Evolutionary conservation across 1,140 invertebrate genomes (phyloP).

Genomic region (Neotoxoptera formosana): DNA sequence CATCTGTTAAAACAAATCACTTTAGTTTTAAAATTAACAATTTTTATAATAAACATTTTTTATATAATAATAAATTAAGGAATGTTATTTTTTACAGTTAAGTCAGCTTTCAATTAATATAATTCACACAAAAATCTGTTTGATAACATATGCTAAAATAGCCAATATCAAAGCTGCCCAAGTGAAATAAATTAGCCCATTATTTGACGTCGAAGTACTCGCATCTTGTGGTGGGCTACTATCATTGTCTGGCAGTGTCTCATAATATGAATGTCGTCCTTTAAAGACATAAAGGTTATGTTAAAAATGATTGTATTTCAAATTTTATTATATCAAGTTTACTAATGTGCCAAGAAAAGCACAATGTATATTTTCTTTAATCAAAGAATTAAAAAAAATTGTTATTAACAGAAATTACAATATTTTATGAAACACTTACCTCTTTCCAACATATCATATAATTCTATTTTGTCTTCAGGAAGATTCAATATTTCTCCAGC

Average conservation of each 20-base stretch:
- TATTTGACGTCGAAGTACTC: not conserved
- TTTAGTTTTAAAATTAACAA: not conserved
- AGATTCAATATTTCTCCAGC: constrained; percentile 48
- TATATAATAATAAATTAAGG: constrained; percentile 19
- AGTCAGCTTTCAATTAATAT: not conserved
- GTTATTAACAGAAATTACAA: not conserved
- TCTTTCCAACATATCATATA: constrained; percentile 41
- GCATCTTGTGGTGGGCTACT: not conserved
- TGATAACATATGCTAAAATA: not conserved
- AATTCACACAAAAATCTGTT: constrained; percentile 6
- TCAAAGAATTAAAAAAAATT: not conserved
- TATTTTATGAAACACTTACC: not conserved
- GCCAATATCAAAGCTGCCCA: not conserved
- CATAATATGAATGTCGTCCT: constrained; percentile 42
- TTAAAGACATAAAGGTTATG: not conserved
- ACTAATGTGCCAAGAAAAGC: not conserved
- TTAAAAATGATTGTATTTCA: not conserved
- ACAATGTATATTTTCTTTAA: not conserved
- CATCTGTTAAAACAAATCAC: not conserved
- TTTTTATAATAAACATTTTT: constrained; percentile 33
- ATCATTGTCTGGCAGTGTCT: constrained; percentile 18
- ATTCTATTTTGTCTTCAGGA: constrained; percentile 36
- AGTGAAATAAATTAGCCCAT: not conserved
- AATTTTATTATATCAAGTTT: not conserved
- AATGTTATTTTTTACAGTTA: constrained; percentile 19